Conservation (phyloP, 2,888 invertebrate species). For the Capitulum mitella region DNA sequence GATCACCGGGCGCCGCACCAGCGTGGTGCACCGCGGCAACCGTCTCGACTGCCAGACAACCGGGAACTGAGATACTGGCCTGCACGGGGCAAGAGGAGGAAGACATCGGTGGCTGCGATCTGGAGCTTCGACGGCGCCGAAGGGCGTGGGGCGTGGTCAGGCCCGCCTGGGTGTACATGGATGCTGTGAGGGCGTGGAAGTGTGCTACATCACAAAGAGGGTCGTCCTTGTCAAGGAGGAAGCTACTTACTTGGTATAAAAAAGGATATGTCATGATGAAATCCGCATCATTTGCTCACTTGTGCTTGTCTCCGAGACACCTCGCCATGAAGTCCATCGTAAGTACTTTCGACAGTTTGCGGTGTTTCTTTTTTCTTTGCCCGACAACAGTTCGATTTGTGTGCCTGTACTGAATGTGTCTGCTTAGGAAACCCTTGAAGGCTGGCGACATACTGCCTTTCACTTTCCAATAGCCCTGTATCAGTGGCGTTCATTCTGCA, state of each 20-base stretch:
- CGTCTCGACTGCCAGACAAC: not conserved
- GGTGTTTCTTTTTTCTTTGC: no score
- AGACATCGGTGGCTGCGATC: not conserved
- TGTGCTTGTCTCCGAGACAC: not conserved
- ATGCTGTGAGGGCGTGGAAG: not conserved
- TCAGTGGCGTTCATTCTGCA: no score
- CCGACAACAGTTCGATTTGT: no score
- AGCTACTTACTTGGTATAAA: not conserved
- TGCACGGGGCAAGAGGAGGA: not conserved
- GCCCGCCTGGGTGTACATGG: not conserved
- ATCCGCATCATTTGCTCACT: not conserved
- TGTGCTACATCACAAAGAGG: not conserved
- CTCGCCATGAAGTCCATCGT: not conserved
- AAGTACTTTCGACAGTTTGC: no score
- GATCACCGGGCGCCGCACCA: not conserved
- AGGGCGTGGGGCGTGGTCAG: not conserved
- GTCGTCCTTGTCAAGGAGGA: not conserved
- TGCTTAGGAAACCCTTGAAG: no score
- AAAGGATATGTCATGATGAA: not conserved
- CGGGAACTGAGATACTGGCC: not conserved
- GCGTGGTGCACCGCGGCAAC: not conserved
- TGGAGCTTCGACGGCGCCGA: not conserved
- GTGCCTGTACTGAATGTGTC: no score
- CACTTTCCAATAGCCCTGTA: no score
- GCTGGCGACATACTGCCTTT: no score